Conservation (phyloP, 2,113 vertebrate species). For the Siniperca chuatsi region DNA sequence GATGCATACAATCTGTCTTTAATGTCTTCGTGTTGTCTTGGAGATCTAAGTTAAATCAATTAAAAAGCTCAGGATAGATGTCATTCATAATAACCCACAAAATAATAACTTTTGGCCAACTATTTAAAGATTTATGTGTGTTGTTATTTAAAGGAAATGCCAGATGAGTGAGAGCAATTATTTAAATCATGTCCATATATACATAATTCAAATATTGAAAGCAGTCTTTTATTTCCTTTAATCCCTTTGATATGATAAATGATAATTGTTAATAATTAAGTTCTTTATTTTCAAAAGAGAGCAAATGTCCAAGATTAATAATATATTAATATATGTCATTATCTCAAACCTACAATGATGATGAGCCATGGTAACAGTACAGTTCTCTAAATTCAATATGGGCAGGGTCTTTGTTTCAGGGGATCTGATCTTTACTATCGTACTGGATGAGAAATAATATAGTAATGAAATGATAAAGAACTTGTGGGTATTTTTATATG, state of each 20-base stretch:
- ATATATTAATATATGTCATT: conserved; percentile 52
- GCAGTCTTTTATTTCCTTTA: conserved; percentile 3
- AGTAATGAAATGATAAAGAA: conserved; percentile 24
- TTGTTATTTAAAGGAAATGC: conserved; percentile 46
- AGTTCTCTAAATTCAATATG: conserved; percentile 24
- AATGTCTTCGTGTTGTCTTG: conserved; percentile 59
- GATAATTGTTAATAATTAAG: conserved; percentile 5
- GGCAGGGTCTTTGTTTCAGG: conserved; percentile 5
- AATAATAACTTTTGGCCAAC: conserved; percentile 57
- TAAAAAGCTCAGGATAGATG: conserved; percentile 85
- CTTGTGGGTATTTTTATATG: conserved; percentile 23
- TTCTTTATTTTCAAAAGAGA: conserved; percentile 46
- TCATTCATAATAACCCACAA: conserved; percentile 64
- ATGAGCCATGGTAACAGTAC: conserved; percentile 19
- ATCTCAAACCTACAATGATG: conserved; percentile 43
- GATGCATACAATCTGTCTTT: conserved; percentile 35
- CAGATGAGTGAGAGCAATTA: conserved; percentile 29
- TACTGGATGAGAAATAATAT: conserved; percentile 8
- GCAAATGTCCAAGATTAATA: conserved; percentile 40
- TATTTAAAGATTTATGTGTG: conserved; percentile 39
- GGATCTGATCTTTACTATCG: conserved; percentile 12
- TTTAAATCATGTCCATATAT: conserved; percentile 31
- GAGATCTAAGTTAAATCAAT: conserved; percentile 65
- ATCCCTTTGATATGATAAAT: conserved; percentile 24
- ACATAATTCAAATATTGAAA: conserved; percentile 27